phyloP scores from a whole-genome alignment of 2,113 vertebrate genomes.

The Myrmecophaga tridactyla region DNA sequence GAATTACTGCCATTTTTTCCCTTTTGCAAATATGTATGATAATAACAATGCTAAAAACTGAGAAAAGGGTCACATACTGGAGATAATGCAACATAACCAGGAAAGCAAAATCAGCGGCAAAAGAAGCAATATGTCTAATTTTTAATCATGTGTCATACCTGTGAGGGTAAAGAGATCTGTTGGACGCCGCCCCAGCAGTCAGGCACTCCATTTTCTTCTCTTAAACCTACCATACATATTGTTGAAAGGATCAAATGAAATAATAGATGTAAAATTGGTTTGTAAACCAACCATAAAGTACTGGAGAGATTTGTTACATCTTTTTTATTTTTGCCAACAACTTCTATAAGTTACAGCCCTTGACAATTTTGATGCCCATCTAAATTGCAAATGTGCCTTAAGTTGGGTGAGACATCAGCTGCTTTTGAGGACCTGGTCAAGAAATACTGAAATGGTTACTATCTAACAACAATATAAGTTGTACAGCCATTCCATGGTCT shows the following conservation, averaged over 20 bases:
- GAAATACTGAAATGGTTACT: constrained; percentile 46
- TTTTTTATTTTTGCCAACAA: background rate
- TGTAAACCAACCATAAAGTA: constrained; percentile 48
- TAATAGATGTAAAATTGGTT: constrained; percentile 28
- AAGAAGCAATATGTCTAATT: constrained; percentile 26
- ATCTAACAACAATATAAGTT: constrained; percentile 21
- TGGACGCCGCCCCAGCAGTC: constrained; percentile 1
- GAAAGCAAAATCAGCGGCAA: constrained; percentile 21
- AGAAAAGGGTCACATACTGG: constrained; percentile 48
- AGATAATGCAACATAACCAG: background rate
- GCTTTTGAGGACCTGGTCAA: background rate
- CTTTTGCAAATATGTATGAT: constrained; percentile 49
- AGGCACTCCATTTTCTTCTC: constrained; percentile 23
- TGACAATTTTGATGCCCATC: background rate
- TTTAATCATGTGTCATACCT: constrained; percentile 37
- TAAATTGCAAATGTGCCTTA: background rate
- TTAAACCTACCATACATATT: background rate
- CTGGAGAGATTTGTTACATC: background rate
- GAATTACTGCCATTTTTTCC: constrained; percentile 12
- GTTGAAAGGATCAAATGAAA: constrained; percentile 20
- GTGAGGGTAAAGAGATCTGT: constrained; percentile 9
- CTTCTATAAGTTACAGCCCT: background rate
- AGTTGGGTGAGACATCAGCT: background rate
- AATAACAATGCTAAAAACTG: constrained; percentile 62
- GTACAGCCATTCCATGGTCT: background rate